Base-by-base conservation (phyloP, 1,140 invertebrate species). In the Geopemphigus sp. region DNA sequence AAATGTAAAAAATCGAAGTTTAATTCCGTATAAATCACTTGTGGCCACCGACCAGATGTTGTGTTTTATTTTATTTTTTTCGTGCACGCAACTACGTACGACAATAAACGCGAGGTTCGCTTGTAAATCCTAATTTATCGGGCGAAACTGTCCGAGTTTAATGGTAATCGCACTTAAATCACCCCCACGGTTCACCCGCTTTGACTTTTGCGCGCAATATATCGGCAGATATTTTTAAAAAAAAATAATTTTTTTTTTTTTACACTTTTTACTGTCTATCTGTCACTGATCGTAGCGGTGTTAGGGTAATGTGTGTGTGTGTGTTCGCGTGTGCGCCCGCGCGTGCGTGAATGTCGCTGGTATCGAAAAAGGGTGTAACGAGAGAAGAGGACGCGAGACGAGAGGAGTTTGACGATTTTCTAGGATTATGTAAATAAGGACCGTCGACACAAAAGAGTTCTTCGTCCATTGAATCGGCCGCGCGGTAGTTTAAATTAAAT, bases 61-160 rank as follows among this genome's bases (percentile, higher is more conserved):
- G 56, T 57, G 45, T 76, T 76, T 76, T 57, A 32, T 39, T 39
- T 39, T 39, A 4, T 39, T 39, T 39, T 39, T 39, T 39, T n/a
- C n/a, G n/a, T n/a, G n/a, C 24, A 74, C 29, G n/a, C 32, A 12
- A 26, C 32, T 39, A 8, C 8, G n/a, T 39, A 4, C 15, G n/a
- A 45, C 73, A 24, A 59, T 47, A 59, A 59, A 24, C 32, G 32
- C 15, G 5, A 45, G 11, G 32, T 24, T 59, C 73, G 59, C 32
- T 61, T 76, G 32, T 59, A 76, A 76, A 76, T 61, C 73, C 73
- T 76, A 57, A 76, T 76, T 76, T 76, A 76, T 76, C 47, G 47
- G n/a, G 5, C 2, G 10, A 39, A 76, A 47, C 32, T 10, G 22
- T 47, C 73, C 29, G 6, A 8, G 0, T 24, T 6, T 1, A 15